Evolutionary conservation across 2,113 vertebrate species (phyloP), one percentile per base, ranked within the genome.

Genomic region (Machaerirhynchus nigripectus): DNA sequence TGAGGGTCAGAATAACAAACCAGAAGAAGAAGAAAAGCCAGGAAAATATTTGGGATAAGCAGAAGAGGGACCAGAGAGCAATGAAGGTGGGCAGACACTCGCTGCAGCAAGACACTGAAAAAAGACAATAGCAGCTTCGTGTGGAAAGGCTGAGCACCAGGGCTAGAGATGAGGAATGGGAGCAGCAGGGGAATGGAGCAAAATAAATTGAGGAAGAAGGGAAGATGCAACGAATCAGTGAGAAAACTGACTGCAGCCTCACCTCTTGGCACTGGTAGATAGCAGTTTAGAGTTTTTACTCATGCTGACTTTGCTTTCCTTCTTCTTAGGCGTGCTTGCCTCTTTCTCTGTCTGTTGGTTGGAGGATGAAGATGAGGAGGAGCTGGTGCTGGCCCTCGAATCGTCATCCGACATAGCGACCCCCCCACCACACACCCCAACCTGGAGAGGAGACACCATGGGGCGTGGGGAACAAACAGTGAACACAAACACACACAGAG

Each of bases 381-480:
- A 99, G 98, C 98, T 99, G 98, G 98, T 99, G 98, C 99, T 99
- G 98, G 99, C 99, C 98, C 99, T 99, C 84, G 99, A 99, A 99
- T 99, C 99, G 98, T 99, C 99, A 99, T 99, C 99, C 98, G 99
- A 99, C 99, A 99, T 99, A 98, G 98, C 98, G 98, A 98, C 98
- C 98, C 98, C 96, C 98, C 98, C 97, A 97, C 97, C 98, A 98
- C 97, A 97, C 97, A 98, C 98, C 97, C 97, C 97, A 96, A 98
- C 96, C 97, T 97, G 97, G 97, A 97, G 93, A 97, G 95, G 97
- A 96, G 97, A 97, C 97, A 98, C 97, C 98, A 96, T 88, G 91
- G 87, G 79, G 95, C 5, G 81, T 69, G 90, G 87, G 95, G 95
- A 96, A 97, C 95, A 97, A 93, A 98, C 94, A 94, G 88, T 81